A percentile compares a stretch with the other conserved stretches of the same genome.
phyloP scores from a whole-genome alignment of 2,797 vertebrate species.

The Eleutherodactylus coqui region DNA sequence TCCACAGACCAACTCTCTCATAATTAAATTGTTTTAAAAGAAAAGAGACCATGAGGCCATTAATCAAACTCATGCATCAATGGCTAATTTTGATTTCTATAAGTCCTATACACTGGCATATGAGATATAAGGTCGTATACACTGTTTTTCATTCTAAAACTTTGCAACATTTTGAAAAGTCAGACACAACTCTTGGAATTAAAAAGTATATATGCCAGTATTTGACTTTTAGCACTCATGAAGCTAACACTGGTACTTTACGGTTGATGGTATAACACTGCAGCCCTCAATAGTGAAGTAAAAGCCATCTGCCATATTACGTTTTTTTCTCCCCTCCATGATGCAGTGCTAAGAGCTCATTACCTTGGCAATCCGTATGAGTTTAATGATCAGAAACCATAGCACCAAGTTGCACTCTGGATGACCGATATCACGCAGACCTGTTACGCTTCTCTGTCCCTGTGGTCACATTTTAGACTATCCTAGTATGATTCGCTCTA shows the following conservation, averaged over 20 bases:
- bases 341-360: background rate
- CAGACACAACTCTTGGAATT: too few relatives aligned
- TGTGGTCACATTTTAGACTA: slow-evolving; percentile 36
- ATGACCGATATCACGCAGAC: slow-evolving; percentile 21
- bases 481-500: slow-evolving; percentile 22
- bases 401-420: background rate
- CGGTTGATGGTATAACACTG: background rate
- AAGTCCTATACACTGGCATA: too few relatives aligned
- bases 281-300: background rate
- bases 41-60: too few relatives aligned
- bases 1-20: too few relatives aligned
- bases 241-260: background rate
- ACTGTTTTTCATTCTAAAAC: too few relatives aligned
- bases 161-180: too few relatives aligned
- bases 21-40: too few relatives aligned
- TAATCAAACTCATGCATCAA: too few relatives aligned
- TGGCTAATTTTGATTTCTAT: too few relatives aligned
- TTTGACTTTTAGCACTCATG: background rate
- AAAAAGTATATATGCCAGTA: too few relatives aligned
- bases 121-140: too few relatives aligned
- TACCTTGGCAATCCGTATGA: background rate
- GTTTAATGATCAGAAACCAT: slow-evolving; percentile 34
- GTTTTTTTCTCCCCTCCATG: background rate
- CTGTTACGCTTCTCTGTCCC: slow-evolving; percentile 12
- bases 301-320: background rate